Conservation (phyloP, 2,113 vertebrate species). For the Corydoras maculifer region DNA sequence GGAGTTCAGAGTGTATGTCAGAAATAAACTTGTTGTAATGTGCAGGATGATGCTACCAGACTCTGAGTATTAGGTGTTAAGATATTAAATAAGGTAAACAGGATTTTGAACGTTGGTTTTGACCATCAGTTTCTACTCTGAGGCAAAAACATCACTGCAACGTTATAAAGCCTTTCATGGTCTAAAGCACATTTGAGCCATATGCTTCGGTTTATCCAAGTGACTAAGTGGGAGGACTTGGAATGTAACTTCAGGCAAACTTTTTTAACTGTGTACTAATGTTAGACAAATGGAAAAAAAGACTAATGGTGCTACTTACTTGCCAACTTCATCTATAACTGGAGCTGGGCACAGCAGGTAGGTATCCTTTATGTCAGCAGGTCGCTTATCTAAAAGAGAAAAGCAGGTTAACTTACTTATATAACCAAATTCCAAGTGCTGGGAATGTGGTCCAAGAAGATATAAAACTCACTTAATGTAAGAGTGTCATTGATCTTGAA, state of each 20-base stretch:
- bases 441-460: background rate
- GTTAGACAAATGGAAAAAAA: slow-evolving; percentile 34
- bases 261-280: slow-evolving; percentile 51
- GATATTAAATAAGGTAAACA: background rate
- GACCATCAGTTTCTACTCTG: no score
- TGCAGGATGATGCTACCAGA: background rate
- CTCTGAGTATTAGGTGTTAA: background rate
- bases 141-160: no score
- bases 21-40: background rate
- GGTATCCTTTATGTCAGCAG: slow-evolving; percentile 63
- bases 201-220: background rate
- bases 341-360: slow-evolving; percentile 80
- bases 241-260: slow-evolving; percentile 45
- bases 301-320: slow-evolving; percentile 67
- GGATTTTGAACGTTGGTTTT: no score
- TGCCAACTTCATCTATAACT: slow-evolving; percentile 70
- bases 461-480: slow-evolving; percentile 76
- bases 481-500: slow-evolving; percentile 80
- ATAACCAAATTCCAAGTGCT: background rate
- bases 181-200: background rate
- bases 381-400: slow-evolving; percentile 68
- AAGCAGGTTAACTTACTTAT: background rate
- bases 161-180: no score
- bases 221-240: slow-evolving; percentile 16
- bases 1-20: background rate